Evolutionary conservation across 1,140 invertebrate species (phyloP), one percentile per base, ranked within the genome.

Genomic region (Helicoverpa zea): DNA sequence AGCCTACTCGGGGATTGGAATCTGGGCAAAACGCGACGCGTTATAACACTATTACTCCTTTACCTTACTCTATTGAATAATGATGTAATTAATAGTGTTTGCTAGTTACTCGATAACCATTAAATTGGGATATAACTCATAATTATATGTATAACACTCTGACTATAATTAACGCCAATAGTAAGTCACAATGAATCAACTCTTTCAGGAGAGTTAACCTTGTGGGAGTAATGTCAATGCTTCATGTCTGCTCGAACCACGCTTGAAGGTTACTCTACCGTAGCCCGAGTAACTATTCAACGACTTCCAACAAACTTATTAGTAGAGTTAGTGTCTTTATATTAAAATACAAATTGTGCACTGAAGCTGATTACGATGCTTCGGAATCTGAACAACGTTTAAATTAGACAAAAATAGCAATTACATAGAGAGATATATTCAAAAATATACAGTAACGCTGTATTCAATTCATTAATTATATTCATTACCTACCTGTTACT

Each of bases 181-280:
- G 52, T 68, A 52, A 52, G 18, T 30, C 9, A 29, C 18, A 49
- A 23, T 52, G 66, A 51, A 51, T 14, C 18, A 29, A 70, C 66
- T 78, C 23, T 64, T 35, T 52, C 51, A 72, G 61, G 49, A 68
- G 70, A 70, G 81, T 80, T 52, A 85, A 78, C 86, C 84, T 86
- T 87, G 35, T 43, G 84, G 80, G 30, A 78, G 76, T 86, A 83
- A 86, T 86, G 84, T 80, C 82, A 88, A 52, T 80, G 72, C 58
- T 70, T 80, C 76, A 23, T 13, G 35, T 43, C 35, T 61, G 77
- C 80, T 82, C 35, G 86, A 88, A 83, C 84, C 80, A 77, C 58
- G 80, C 49, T 58, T 66, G 83, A 86, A 88, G 87, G 88, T 88
- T 80, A 88, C 79, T 23, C n/a, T 49, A 75, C 68, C 54, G 43